Evolutionary conservation across 2,888 invertebrate genomes (phyloP), one percentile per base, ranked within the genome.

Genomic region (Plemyria rubiginata): DNA sequence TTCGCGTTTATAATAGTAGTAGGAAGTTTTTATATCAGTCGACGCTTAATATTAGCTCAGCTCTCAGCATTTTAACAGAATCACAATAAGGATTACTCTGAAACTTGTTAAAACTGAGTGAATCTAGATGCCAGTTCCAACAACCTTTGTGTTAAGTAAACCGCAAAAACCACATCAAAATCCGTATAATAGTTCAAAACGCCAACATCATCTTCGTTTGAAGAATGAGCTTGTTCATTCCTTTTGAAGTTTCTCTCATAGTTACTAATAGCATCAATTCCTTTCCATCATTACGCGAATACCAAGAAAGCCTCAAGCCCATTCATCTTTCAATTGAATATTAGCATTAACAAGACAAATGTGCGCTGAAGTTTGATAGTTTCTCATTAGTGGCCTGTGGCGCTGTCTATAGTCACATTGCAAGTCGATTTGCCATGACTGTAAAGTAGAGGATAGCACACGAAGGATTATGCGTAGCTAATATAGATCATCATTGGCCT

Each of bases 261-360:
- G 36, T 54, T 16, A 46, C 54, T 45, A 45, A 62, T 50, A 54
- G 38, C 58, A 38, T 58, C 41, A 60, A 58, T 56, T 60, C 45
- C 55, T 52, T 54, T 38, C 46, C 38, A 28, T 49, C 51, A 48
- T 62, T 58, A 54, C 38, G 40, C 28, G 54, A 46, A 53, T 59
- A 54, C 38, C 36, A 46, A 38, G 38, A 45, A 57, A 60, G 57
- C 54, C 51, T 53, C 58, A 62, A 65, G 54, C 60, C 62, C 51
- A 58, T 49, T 65, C 72, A 71, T 76, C 65, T 66, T 81, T 78
- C 82, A 85, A 87, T 88, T 84, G 87, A 87, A 88, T 88, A 88
- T 88, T 85, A 84, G 79, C 80, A 86, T 86, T 85, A 85, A 84
- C 82, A 82, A 88, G 86, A 86, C 86, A 86, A 88, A 90, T 88